A percentile compares a stretch with the other conserved stretches of the same genome.
Conservation (phyloP, 2,797 vertebrate genomes). For the Hemibagrus guttatus region DNA sequence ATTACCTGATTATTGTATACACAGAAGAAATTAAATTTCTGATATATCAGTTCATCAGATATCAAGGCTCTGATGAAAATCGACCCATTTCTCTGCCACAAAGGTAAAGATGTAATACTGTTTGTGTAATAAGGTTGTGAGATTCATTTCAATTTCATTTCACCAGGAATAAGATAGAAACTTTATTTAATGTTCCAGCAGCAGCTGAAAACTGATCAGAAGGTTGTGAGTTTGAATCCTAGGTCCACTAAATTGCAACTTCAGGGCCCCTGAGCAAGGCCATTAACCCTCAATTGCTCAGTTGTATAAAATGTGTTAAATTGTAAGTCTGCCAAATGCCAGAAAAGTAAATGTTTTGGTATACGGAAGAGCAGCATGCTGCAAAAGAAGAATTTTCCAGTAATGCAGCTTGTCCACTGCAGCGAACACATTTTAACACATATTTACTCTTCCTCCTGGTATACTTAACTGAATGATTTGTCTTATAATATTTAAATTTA, state of each 20-base stretch:
- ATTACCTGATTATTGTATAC: too few species aligned
- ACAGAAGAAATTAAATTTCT: too few species aligned
- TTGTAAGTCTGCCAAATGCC: too few species aligned
- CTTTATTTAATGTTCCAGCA: constrained; percentile 11
- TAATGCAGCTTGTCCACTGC: neutral
- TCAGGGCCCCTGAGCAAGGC: too few species aligned
- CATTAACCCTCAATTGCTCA: too few species aligned
- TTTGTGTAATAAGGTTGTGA: neutral
- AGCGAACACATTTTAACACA: neutral
- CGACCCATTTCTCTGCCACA: neutral
- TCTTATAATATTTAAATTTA: neutral
- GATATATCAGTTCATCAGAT: neutral
- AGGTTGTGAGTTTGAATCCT: too few species aligned
- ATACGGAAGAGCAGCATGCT: neutral
- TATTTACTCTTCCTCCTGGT: neutral
- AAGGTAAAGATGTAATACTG: constrained; percentile 14
- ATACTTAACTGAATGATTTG: neutral
- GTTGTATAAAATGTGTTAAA: too few species aligned
- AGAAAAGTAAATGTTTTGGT: neutral
- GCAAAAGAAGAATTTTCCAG: neutral
- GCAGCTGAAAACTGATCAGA: neutral
- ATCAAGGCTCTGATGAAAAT: neutral
- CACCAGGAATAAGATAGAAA: constrained; percentile 13
- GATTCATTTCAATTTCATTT: constrained; percentile 30
- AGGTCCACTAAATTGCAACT: too few species aligned